Evolutionary conservation across 2,113 vertebrate genomes (phyloP), one percentile per base, ranked within the genome.

Genomic region (Tachuris rubrigastra): DNA sequence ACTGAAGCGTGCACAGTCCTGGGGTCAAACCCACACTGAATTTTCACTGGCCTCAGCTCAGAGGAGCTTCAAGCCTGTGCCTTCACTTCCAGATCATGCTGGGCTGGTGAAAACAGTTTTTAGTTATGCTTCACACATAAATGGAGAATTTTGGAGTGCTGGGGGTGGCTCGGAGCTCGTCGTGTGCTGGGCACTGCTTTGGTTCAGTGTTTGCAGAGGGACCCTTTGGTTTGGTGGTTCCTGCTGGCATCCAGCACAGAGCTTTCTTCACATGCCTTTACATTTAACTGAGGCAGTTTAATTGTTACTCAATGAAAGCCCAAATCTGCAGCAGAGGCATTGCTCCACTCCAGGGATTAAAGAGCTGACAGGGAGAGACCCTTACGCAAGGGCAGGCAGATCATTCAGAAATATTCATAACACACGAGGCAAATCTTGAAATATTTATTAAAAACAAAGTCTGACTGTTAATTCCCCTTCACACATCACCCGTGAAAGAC

Each of bases 21-120:
- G 4, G 25, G 85, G 85, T 97, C 87, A 82, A 91, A 87, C 49
- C 82, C 53, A 10, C 85, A 6, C 82, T 8, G 10, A 91, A 79
- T 96, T 96, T 87, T 94, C 78, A 85, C 85, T 91, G 87, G 89
- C 65, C 77, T 85, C 87, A 28, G 93, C 89, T 63, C 76, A 73
- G 72, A 41, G 91, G 6, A 76, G 82, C 78, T 93, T 41, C 60
- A 47, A 47, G 58, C 35, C 22, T 0, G 0, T 1, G 31, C 66
- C 87, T 93, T 82, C 94, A 35, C 85, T 95, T 83, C 90, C 94
- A 91, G 46, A 75, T 68, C 82, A 60, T 0, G 2, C 74, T 72
- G 62, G n/a, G 77, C n/a, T 82, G 87, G 33, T 87, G 90, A 68
- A 85, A 89, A 60, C 39, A 33, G 35, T 35, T 91, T 95, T 89